Conservation (phyloP, 2,113 vertebrate genomes). For the Oryzias celebensis region DNA sequence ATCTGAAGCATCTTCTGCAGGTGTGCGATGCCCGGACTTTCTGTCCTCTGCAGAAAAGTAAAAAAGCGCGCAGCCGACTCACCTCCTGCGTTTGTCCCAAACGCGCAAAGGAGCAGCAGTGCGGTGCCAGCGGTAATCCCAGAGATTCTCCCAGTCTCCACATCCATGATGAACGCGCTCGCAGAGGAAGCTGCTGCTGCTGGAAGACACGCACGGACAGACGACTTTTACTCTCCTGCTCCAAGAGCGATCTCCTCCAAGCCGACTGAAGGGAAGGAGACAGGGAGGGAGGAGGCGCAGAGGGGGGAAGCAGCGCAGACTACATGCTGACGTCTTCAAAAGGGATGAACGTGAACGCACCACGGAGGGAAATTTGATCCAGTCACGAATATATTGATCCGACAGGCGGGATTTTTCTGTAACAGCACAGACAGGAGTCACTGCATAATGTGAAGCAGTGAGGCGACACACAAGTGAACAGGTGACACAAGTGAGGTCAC, state of each 20-base stretch:
- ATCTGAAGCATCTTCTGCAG: neutral
- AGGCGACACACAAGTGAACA: too few species aligned
- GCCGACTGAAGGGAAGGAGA: neutral
- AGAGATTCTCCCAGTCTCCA: conserved; percentile 31
- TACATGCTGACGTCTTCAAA: too few species aligned
- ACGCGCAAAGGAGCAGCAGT: conserved; percentile 36
- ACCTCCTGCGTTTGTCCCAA: conserved; percentile 56
- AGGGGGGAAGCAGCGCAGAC: neutral
- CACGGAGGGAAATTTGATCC: too few species aligned
- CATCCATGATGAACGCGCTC: conserved; percentile 44
- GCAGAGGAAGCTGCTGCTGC: conserved; percentile 1
- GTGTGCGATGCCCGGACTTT: neutral
- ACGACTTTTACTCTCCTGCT: conserved; percentile 49
- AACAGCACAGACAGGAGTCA: too few species aligned
- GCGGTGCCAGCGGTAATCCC: conserved; percentile 45
- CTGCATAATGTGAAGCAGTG: too few species aligned
- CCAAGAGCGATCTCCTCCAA: conserved; percentile 34
- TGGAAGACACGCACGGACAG: conserved; percentile 40
- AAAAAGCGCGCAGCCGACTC: conserved; percentile 27
- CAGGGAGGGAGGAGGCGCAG: neutral
- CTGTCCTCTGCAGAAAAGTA: conserved; percentile 14
- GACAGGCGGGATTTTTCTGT: too few species aligned
- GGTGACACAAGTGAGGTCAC: too few species aligned
- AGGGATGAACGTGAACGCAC: too few species aligned
- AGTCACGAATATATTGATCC: too few species aligned